Conservation (phyloP, 2,113 vertebrate genomes). For the Podiceps cristatus region DNA sequence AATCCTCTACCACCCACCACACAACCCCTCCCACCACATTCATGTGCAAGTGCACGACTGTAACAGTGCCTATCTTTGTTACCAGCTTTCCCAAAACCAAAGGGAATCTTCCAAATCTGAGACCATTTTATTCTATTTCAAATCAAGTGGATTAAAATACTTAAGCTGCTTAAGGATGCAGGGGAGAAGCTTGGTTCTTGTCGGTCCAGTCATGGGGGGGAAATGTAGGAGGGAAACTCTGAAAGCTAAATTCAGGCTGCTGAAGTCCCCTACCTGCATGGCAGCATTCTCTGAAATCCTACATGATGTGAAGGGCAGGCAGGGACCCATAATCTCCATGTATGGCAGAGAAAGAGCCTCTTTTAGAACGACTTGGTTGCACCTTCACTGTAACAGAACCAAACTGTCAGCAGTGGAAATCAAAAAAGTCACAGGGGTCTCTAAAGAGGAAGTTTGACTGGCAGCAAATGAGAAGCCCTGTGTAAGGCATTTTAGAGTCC, state of each 20-base stretch:
- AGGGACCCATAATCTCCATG: background rate
- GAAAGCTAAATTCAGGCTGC: background rate
- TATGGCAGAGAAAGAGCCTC: background rate
- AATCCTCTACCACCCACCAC: background rate
- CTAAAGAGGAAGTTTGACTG: background rate
- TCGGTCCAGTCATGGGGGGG: fast-evolving
- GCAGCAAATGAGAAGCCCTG: background rate
- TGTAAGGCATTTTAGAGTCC: background rate
- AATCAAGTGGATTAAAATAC: background rate
- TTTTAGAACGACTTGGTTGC: background rate
- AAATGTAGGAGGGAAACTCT: background rate
- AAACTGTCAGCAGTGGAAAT: background rate
- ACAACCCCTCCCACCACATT: background rate
- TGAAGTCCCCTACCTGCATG: background rate
- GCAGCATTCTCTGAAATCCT: background rate
- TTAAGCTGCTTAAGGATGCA: background rate
- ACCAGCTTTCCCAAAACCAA: background rate
- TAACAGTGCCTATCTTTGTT: background rate
- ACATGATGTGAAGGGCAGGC: background rate
- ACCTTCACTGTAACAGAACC: background rate
- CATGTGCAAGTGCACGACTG: background rate
- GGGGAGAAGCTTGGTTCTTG: background rate
- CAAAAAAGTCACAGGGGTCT: background rate
- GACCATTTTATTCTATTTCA: background rate
- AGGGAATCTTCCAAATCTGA: background rate